Evolutionary conservation across 64 coral and sea anemone genomes (phyloP).

Genomic region (Porites lutea): DNA sequence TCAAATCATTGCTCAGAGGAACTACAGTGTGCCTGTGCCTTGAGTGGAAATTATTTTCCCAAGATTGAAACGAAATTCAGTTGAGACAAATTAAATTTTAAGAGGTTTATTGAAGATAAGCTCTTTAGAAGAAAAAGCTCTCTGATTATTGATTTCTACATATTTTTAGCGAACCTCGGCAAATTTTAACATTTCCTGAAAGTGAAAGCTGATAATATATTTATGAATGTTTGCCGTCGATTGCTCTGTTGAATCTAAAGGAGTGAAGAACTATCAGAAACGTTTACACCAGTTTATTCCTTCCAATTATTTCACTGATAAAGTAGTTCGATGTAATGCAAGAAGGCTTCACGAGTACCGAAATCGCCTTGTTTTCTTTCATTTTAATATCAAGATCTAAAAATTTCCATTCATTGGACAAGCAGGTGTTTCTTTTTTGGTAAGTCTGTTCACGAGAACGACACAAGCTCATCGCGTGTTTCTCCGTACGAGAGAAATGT

Average conservation of each 20-base stretch:
- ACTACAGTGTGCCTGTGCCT: background rate
- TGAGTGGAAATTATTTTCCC: background rate
- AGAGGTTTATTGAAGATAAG: background rate
- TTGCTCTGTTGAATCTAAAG: background rate
- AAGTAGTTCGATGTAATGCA: no score
- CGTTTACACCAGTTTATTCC: no score
- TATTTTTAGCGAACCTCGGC: background rate
- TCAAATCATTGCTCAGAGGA: background rate
- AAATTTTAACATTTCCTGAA: slow-evolving; percentile 8
- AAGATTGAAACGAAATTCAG: background rate
- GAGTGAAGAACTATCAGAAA: no score
- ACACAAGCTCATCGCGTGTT: no score
- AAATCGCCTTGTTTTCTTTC: no score
- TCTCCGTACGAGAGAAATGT: no score
- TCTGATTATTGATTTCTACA: background rate
- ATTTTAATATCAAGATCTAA: no score
- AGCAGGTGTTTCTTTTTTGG: no score
- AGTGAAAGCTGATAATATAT: slow-evolving; percentile 5
- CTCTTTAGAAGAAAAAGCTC: background rate
- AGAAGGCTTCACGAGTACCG: no score
- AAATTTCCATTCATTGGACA: no score
- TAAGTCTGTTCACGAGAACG: no score
- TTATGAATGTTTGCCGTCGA: background rate
- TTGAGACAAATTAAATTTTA: background rate
- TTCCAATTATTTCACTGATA: no score